Evolutionary conservation across 30 jellyfish, hydroid and myxozoan species (phyloP), one percentile per base, ranked within the genome.

Genomic region (Clytia hemisphaerica): DNA sequence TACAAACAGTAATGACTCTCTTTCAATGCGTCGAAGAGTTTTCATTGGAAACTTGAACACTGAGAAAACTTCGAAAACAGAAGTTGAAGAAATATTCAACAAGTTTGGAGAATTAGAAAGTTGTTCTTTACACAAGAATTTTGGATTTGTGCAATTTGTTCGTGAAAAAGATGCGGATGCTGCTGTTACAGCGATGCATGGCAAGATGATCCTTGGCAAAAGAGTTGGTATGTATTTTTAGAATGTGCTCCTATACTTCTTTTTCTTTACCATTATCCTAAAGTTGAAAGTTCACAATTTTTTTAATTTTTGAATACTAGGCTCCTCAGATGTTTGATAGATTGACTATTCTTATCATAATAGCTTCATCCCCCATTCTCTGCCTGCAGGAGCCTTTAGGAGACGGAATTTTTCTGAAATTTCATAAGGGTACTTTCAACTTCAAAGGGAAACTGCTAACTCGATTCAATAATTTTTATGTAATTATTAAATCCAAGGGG

Each of bases 61-160:
- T 0, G 98, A 82, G 30, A 82, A 82, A 48, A 62, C 83, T 0
- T 73, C 93, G 21, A 80, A 84, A 37, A 77, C 59, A 1, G 95
- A 90, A 3, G 48, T 90, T 1, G 84, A 75, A 26, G 78, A 76
- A 50, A 82, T 73, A 19, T 90, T 90, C 64, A 38, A 74, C 22
- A 55, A 82, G 49, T 82, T 31, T 77, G 98, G 98, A 37, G 69
- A 72, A 48, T 70, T 81, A 15, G 61, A 32, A 44, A 93, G 95
- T 45, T 66, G 85, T 62, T 90, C 98, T 6, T 30, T 90, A 5
- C 95, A 90, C 40, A 65, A 34, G 47, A 90, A 90, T 44, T 90
- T 63, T 82, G 98, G 98, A 2, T 90, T 90, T 66, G 88, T 90
- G 28, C 98, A 90, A 70, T 90, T 42, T 45, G 74, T 36, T 19